Percentiles rank a stretch among this genome's conserved stretches.
Evolutionary conservation across 2,888 invertebrate species (phyloP).

Genomic region (Agonum fuliginosum): DNA sequence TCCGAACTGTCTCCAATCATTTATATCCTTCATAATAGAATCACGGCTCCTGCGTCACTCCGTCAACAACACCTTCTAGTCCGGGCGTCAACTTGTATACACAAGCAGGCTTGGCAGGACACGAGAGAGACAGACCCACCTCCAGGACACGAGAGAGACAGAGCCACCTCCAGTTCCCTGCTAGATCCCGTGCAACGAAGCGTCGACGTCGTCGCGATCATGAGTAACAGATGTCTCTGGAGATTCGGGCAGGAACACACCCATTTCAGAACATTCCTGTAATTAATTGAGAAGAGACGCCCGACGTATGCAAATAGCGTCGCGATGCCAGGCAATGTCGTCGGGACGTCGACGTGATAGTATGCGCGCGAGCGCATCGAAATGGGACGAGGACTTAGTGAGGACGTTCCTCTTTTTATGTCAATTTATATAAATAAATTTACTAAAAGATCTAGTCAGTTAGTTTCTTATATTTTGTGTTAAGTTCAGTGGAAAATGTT

Average conservation of each 20-base stretch:
- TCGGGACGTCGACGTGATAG: neutral
- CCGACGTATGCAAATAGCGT: conserved; percentile 48
- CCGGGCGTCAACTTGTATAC: conserved; percentile 13
- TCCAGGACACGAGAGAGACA: neutral
- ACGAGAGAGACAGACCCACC: neutral
- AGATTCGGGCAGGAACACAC: conserved; percentile 62
- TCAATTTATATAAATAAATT: too few species aligned
- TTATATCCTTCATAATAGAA: conserved; percentile 5
- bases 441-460: too few species aligned
- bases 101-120: conserved; percentile 3
- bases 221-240: conserved; percentile 65
- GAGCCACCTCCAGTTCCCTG: conserved; percentile 4
- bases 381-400: neutral
- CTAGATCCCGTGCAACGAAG: conserved; percentile 21
- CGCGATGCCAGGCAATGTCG: too few species aligned
- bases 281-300: conserved; percentile 62
- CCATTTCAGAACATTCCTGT: conserved; percentile 63
- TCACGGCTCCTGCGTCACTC: neutral
- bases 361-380: neutral
- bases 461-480: too few species aligned
- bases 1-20: neutral
- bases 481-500: too few species aligned
- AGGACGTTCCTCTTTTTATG: too few species aligned
- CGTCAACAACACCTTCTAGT: conserved; percentile 2
- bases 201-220: conserved; percentile 60